A percentile compares a stretch with the other conserved stretches of the same genome.
phyloP scores from a whole-genome alignment of 2,113 vertebrate genomes.

The Trogon melanurus region DNA sequence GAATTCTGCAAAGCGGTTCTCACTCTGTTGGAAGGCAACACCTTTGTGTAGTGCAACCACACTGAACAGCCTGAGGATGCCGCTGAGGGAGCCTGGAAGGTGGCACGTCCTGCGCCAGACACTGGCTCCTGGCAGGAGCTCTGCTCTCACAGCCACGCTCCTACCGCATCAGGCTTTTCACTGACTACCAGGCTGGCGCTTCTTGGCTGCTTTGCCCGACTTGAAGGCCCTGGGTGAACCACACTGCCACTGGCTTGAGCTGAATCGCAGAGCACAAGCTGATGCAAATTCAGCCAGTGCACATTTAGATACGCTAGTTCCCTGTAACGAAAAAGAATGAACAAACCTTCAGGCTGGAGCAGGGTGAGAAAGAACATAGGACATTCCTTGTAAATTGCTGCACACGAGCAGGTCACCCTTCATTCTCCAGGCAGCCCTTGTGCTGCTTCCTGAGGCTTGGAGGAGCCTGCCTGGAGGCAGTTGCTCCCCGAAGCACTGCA shows the following conservation, averaged over 20 bases:
- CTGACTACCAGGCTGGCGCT: background rate
- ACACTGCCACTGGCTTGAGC: background rate
- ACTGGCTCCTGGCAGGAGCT: background rate
- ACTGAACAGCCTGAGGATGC: background rate
- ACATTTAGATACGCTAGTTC: fast-evolving
- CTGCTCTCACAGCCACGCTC: fast-evolving
- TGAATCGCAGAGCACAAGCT: fast-evolving
- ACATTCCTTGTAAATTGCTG: background rate
- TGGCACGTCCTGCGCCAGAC: background rate
- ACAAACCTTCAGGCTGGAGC: background rate
- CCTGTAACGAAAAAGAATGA: fast-evolving
- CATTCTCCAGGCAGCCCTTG: background rate
- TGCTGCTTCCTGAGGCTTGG: background rate
- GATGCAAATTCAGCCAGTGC: background rate
- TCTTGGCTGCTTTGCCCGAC: background rate
- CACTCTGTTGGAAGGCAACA: background rate
- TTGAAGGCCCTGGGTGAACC: background rate
- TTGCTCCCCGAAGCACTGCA: background rate
- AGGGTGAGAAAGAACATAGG: background rate
- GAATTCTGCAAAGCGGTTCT: background rate
- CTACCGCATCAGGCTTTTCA: fast-evolving
- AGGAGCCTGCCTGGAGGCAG: background rate
- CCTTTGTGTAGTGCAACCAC: no score
- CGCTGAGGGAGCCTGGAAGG: background rate
- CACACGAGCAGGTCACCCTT: background rate